phyloP scores from a whole-genome alignment of 2,888 invertebrate species.

The Creontiades dilutus region DNA sequence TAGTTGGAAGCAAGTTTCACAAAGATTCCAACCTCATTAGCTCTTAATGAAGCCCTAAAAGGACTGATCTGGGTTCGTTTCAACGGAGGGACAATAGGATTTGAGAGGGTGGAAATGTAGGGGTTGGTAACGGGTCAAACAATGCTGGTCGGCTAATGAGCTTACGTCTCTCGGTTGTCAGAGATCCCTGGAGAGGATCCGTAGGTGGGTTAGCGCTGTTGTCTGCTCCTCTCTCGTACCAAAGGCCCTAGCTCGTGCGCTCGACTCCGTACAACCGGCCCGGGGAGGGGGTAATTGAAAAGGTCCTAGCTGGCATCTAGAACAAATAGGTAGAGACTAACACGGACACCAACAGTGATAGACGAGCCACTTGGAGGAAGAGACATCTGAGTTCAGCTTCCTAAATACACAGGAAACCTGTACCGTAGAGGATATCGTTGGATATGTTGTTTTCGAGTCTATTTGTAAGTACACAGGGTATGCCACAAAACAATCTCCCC shows the following conservation, averaged over 20 bases:
- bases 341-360: not conserved
- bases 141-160: constrained; percentile 23
- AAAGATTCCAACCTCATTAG: not conserved
- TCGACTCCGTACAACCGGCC: not conserved
- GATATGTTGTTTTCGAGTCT: too few species aligned
- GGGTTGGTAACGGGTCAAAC: not conserved
- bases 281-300: not conserved
- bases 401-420: too few species aligned
- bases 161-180: constrained; percentile 19
- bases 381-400: too few species aligned
- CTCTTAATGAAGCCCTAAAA: constrained; percentile 17
- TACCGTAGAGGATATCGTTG: too few species aligned
- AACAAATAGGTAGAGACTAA: not conserved
- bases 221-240: not conserved
- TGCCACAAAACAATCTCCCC: too few species aligned
- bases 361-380: too few species aligned
- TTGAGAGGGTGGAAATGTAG: not conserved
- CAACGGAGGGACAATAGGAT: constrained; percentile 22
- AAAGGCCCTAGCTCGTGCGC: not conserved
- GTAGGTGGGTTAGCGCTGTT: not conserved
- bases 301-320: not conserved
- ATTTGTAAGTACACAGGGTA: too few species aligned
- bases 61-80: not conserved
- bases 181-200: constrained; percentile 20
- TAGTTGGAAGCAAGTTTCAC: not conserved